Conservation (phyloP, 1,140 invertebrate species). For the Heliconius congener region DNA sequence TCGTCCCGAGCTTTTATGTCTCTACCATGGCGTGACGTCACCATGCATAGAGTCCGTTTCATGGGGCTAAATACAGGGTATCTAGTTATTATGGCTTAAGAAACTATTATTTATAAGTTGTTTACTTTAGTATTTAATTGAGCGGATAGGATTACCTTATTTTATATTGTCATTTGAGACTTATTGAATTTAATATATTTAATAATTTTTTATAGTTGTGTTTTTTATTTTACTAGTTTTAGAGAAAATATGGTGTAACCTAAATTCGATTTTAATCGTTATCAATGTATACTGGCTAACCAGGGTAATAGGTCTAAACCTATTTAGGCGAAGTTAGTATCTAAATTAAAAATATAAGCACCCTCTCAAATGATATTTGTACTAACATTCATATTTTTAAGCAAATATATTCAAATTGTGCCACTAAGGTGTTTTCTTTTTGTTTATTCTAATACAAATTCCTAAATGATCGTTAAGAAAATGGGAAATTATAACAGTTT, state of each 20-base stretch:
- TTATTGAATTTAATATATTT: neutral
- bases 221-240: neutral
- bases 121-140: neutral
- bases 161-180: neutral
- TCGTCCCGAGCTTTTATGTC: slow-evolving; percentile 62
- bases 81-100: slow-evolving; percentile 17
- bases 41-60: slow-evolving; percentile 18
- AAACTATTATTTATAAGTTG: slow-evolving; percentile 21
- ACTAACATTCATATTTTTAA: too few species aligned
- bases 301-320: too few species aligned
- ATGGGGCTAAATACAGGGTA: slow-evolving; percentile 20
- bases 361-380: too few species aligned
- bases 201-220: too few species aligned
- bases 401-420: neutral
- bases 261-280: too few species aligned
- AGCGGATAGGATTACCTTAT: neutral
- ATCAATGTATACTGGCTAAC: too few species aligned
- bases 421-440: neutral
- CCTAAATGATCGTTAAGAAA: neutral
- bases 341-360: too few species aligned
- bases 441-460: neutral
- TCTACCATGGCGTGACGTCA: slow-evolving; percentile 61
- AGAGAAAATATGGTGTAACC: too few species aligned
- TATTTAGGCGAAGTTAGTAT: too few species aligned
- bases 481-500: neutral